Evolutionary conservation across 2,797 vertebrate genomes (phyloP).

Genomic region (Macropus fuliginosus): DNA sequence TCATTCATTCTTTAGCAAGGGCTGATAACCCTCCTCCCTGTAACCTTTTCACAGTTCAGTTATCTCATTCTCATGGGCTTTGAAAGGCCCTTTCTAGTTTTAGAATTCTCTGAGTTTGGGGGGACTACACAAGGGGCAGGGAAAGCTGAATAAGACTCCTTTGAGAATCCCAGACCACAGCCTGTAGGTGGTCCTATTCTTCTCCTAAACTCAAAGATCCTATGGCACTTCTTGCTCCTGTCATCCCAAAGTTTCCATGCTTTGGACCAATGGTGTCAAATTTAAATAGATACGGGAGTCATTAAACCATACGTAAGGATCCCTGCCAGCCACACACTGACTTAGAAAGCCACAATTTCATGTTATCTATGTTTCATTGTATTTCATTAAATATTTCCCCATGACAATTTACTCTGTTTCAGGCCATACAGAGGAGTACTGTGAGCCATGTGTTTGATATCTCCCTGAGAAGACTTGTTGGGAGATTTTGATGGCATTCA

Average conservation of each 20-base stretch:
- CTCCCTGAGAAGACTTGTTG: background rate
- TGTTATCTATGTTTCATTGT: background rate
- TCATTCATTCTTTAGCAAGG: background rate
- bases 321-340: background rate
- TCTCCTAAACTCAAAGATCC: background rate
- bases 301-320: background rate
- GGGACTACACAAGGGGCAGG: too few relatives aligned
- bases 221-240: slow-evolving; percentile 8
- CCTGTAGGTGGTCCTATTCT: background rate
- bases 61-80: background rate
- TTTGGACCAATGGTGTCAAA: background rate
- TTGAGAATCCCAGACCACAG: background rate
- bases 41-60: background rate
- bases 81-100: slow-evolving; percentile 19
- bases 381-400: background rate
- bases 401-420: background rate
- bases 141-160: background rate
- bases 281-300: background rate
- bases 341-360: background rate
- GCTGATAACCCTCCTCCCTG: background rate
- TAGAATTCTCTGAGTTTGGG: background rate
- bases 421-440: background rate
- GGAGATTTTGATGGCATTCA: background rate
- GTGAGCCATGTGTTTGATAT: too few relatives aligned
- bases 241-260: slow-evolving; percentile 29